Percentiles rank a stretch among this genome's conserved stretches.
Evolutionary conservation across 2,797 vertebrate species (phyloP).

Genomic region (Hozukius guyotensis): DNA sequence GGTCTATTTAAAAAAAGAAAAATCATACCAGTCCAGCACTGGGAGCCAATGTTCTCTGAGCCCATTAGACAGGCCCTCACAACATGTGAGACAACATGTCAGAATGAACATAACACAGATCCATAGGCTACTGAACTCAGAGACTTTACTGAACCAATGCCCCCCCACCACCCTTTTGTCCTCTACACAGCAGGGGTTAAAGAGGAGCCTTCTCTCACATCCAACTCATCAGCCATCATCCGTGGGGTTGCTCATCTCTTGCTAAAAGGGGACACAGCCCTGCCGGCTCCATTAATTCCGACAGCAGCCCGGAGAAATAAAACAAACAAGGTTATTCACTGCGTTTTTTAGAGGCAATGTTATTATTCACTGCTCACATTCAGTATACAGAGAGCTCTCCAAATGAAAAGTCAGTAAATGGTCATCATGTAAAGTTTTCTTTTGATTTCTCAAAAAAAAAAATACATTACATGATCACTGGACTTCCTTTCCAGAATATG

Average conservation of each 20-base stretch:
- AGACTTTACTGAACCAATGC: not conserved
- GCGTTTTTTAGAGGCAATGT: not conserved
- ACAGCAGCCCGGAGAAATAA: slow-evolving; percentile 51
- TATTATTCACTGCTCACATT: slow-evolving; percentile 43
- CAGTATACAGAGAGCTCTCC: not conserved
- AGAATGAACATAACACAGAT: not conserved
- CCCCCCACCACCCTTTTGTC: slow-evolving; percentile 22
- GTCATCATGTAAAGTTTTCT: not conserved
- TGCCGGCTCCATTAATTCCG: slow-evolving; percentile 50
- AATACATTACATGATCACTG: not conserved
- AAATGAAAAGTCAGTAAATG: not conserved
- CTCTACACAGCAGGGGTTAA: slow-evolving; percentile 22
- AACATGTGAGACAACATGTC: not conserved
- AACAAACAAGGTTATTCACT: slow-evolving; percentile 51
- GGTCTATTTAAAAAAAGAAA: not conserved
- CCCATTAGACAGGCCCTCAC: slow-evolving; percentile 11
- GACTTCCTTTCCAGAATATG: not conserved
- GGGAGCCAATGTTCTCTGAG: not conserved
- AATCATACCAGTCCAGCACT: not conserved
- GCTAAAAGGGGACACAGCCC: slow-evolving; percentile 60
- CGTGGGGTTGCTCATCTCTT: slow-evolving; percentile 43
- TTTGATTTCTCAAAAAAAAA: not conserved
- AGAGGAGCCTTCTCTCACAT: slow-evolving; percentile 32
- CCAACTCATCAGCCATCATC: slow-evolving; percentile 39
- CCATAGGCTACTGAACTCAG: not conserved